These are phyloP conservation scores for Pelecanus crispus DNA, from an alignment of 2,113 vertebrate species.

Conservation along the genomic window DNA sequence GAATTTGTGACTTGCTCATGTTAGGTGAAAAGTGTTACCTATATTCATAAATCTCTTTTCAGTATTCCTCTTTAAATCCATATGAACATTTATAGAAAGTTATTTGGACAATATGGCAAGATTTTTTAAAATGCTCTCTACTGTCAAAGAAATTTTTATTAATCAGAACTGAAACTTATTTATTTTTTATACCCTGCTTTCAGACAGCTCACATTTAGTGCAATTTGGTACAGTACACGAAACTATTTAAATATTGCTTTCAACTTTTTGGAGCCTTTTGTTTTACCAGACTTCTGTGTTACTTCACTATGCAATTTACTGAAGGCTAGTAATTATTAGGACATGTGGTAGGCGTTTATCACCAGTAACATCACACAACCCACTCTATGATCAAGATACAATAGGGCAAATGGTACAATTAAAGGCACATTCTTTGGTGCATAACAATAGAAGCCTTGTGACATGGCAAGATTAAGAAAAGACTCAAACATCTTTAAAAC, in stretches of 20 bases:
- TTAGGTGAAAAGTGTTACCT: slow-evolving; percentile 43
- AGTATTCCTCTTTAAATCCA: background rate
- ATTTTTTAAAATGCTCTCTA: background rate
- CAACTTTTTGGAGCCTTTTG: slow-evolving; percentile 65
- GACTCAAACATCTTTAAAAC: slow-evolving; percentile 80
- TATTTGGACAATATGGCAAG: background rate
- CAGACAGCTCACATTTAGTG: background rate
- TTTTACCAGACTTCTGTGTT: slow-evolving; percentile 65
- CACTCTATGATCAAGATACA: slow-evolving; percentile 74
- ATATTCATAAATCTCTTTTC: slow-evolving; percentile 41
- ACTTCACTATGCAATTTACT: slow-evolving; percentile 66
- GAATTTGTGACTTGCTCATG: slow-evolving; percentile 35
- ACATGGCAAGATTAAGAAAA: slow-evolving; percentile 79
- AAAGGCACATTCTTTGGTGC: slow-evolving; percentile 76
- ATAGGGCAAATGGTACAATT: slow-evolving; percentile 81
- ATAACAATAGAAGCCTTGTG: slow-evolving; percentile 80
- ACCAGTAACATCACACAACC: slow-evolving; percentile 66
- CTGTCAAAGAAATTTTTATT: background rate
- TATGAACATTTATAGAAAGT: background rate
- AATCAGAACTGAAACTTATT: slow-evolving; percentile 12
- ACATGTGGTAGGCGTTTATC: slow-evolving; percentile 72
- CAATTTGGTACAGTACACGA: slow-evolving; percentile 21
- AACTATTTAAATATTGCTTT: slow-evolving; percentile 62
- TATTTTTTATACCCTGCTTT: slow-evolving; percentile 7
- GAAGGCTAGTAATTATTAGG: slow-evolving; percentile 79